Evolutionary conservation across 1,140 invertebrate genomes (phyloP).

Genomic region (Zaprionus vittiger): DNA sequence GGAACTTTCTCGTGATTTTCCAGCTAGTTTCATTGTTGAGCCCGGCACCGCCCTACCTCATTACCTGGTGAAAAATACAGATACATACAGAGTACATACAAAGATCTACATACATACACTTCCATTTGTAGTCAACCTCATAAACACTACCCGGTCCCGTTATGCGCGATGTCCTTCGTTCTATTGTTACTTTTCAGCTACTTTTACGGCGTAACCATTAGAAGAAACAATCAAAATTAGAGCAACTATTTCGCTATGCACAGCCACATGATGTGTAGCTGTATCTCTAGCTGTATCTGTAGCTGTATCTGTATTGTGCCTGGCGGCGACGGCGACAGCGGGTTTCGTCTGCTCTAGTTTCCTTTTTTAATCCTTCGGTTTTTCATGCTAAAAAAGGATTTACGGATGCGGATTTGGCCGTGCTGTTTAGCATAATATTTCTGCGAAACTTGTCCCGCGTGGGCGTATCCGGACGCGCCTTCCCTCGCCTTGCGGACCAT

Average conservation of each 20-base stretch:
- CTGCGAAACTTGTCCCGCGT: slow-evolving; percentile 48
- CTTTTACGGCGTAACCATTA: slow-evolving; percentile 74
- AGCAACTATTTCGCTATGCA: slow-evolving; percentile 64
- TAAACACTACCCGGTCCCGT: slow-evolving; percentile 35
- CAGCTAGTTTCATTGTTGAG: slow-evolving; percentile 73
- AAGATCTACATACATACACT: neutral
- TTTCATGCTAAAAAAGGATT: slow-evolving; percentile 81
- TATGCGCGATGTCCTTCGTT: slow-evolving; percentile 64
- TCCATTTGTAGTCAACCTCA: neutral
- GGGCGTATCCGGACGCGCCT: slow-evolving; percentile 34
- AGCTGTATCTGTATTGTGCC: slow-evolving; percentile 6
- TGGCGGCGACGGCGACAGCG: neutral
- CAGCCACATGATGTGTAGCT: slow-evolving; percentile 10
- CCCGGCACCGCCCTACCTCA: slow-evolving; percentile 15
- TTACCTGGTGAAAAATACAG: slow-evolving; percentile 59
- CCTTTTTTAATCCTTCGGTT: slow-evolving; percentile 82
- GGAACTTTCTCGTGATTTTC: slow-evolving; percentile 77
- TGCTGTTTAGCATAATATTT: slow-evolving; percentile 67
- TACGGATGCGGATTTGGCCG: slow-evolving; percentile 58
- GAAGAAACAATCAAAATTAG: slow-evolving; percentile 75
- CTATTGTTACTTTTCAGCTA: slow-evolving; percentile 70
- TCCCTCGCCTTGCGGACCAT: slow-evolving; percentile 6
- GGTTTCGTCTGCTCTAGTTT: slow-evolving; percentile 66
- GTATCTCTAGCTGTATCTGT: slow-evolving; percentile 11
- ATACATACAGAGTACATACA: slow-evolving; percentile 19